Evolutionary conservation across 2,888 invertebrate species (phyloP).

Genomic region (Mesorhabditis sp.): DNA sequence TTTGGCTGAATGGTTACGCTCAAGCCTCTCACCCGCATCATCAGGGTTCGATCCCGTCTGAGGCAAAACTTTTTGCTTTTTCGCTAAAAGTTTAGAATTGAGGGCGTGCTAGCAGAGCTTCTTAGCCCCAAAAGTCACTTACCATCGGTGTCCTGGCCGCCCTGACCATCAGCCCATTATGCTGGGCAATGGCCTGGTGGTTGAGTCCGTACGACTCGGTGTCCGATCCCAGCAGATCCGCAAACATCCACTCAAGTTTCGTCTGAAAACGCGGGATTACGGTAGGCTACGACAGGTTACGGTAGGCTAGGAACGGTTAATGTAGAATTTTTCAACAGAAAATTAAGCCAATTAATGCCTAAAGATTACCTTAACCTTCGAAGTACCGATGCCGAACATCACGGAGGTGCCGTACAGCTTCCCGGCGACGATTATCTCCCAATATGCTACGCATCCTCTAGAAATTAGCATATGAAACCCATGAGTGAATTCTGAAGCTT

Average conservation of each 20-base stretch:
- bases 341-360: neutral
- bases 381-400: slow-evolving; percentile 40
- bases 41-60: neutral
- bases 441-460: slow-evolving; percentile 24
- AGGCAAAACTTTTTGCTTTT: too few species aligned
- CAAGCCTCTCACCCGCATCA: neutral
- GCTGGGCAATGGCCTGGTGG: slow-evolving; percentile 18
- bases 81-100: too few species aligned
- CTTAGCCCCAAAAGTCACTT: neutral
- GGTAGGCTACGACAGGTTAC: neutral
- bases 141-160: neutral
- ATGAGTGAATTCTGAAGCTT: neutral
- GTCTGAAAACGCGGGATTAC: neutral
- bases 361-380: slow-evolving; percentile 13
- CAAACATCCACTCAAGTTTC: slow-evolving; percentile 9
- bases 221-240: slow-evolving; percentile 19
- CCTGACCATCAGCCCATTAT: slow-evolving; percentile 13
- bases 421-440: slow-evolving; percentile 32
- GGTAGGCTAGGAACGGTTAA: neutral
- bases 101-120: too few species aligned
- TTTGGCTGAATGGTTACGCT: neutral
- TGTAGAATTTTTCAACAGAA: neutral
- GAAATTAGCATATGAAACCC: neutral
- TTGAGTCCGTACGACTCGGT: slow-evolving; percentile 21
- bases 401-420: slow-evolving; percentile 37